phyloP scores from a whole-genome alignment of 2,888 invertebrate genomes.

The Bembecia ichneumoniformis region DNA sequence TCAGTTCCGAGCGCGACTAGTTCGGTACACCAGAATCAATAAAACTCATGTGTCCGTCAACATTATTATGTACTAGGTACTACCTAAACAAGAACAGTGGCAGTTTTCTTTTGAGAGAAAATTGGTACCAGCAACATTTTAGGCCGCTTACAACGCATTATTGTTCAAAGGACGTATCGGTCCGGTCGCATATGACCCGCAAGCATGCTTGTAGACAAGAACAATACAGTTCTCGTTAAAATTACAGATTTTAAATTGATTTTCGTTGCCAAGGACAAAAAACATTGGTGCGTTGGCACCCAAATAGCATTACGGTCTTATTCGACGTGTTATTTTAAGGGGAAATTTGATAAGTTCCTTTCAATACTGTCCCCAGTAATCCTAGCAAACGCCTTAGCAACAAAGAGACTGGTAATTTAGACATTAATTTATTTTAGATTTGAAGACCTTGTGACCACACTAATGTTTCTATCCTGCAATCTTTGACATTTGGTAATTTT shows the following conservation, averaged over 20 bases:
- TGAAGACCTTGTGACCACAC: no score
- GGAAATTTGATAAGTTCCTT: no score
- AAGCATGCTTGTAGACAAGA: slow-evolving; percentile 19
- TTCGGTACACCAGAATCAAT: slow-evolving; percentile 65
- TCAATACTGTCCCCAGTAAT: no score
- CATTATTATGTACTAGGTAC: slow-evolving; percentile 11
- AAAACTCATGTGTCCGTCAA: slow-evolving; percentile 57
- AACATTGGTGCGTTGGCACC: no score
- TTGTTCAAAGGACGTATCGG: slow-evolving; percentile 60
- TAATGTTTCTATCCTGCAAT: no score
- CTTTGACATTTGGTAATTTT: no score
- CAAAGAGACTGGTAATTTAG: background rate
- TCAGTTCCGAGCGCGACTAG: slow-evolving; percentile 40
- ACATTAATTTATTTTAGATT: no score
- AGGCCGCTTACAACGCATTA: slow-evolving; percentile 60
- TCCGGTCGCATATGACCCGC: slow-evolving; percentile 53
- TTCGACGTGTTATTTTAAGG: no score
- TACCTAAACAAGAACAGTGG: slow-evolving; percentile 48
- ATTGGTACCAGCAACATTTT: slow-evolving; percentile 51
- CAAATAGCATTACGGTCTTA: no score
- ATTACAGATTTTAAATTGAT: slow-evolving; percentile 50
- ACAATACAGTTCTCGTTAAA: slow-evolving; percentile 31
- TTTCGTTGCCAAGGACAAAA: slow-evolving; percentile 28
- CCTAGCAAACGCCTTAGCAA: background rate
- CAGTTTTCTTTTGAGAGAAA: slow-evolving; percentile 49